phyloP scores from a whole-genome alignment of 1,140 invertebrate species.

The Macrosteles quadrilineatus region DNA sequence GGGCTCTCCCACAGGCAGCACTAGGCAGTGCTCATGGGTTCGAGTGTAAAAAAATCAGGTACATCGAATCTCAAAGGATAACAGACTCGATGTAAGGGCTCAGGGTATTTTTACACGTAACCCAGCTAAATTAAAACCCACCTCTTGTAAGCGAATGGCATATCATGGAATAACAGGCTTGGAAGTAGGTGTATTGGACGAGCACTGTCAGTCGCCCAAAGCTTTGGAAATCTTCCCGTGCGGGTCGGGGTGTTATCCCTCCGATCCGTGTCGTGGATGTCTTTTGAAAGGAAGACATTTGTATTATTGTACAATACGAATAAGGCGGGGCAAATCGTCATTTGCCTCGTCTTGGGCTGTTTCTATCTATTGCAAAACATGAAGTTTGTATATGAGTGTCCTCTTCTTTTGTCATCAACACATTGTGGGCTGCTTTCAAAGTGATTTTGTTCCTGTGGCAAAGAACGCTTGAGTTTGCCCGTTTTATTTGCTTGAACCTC shows the following conservation, averaged over 20 bases:
- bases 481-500: conserved; percentile 21
- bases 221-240: conserved; percentile 12
- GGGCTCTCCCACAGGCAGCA: conserved; percentile 12
- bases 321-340: conserved; percentile 20
- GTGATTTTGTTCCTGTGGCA: conserved; percentile 27
- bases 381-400: conserved; percentile 35
- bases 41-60: conserved; percentile 32
- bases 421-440: conserved; percentile 18
- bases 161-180: conserved; percentile 23
- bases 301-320: conserved; percentile 33
- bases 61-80: conserved; percentile 1
- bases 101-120: conserved; percentile 33
- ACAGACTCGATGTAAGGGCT: conserved; percentile 23
- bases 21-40: conserved; percentile 12
- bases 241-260: background rate
- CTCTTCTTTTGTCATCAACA: conserved; percentile 29
- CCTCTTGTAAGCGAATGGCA: conserved; percentile 15
- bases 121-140: conserved; percentile 10
- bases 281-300: conserved; percentile 26
- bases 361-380: conserved; percentile 29
- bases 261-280: background rate
- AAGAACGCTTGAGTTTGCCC: conserved; percentile 12
- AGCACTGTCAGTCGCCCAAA: conserved; percentile 21
- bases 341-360: conserved; percentile 28
- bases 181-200: conserved; percentile 6